Base-by-base conservation (phyloP, 2,113 vertebrate species). In the Tor tambroides region DNA sequence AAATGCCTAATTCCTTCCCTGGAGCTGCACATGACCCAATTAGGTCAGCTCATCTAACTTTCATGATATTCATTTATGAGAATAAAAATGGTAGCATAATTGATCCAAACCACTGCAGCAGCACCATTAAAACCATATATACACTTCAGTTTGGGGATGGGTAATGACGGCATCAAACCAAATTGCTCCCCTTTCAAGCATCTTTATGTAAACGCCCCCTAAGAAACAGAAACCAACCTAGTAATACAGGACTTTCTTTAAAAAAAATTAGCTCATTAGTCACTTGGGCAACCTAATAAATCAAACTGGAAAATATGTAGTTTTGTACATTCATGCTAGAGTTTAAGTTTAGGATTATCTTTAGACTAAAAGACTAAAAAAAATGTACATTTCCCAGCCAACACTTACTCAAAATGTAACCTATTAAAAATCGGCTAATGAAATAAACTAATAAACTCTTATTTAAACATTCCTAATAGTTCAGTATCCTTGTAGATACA, bases 21-120 rank as follows among this genome's bases (percentile, higher is more conserved):
- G 67, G 41, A 83, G 63, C 65, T 74, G 43, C 5, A 28, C 35
- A 86, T 71, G 61, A 82, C 63, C 74, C n/a, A 51, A 69, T 84
- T 87, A 67, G 19, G 32, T 54, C 59, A 69, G 65, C 79, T 59
- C 26, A 38, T 49, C 56, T 19, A 15, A 80, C 46, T 26, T 75
- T 89, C 23, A 74, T 54, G 28, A 74, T 51, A 63, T 26, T 79
- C 32, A 61, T 82, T 77, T 43, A 71, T 8, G 14, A 46, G n/a
- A 77, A 88, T 54, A 74, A 59, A 71, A 49, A 49, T 28, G 49
- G 23, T 5, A 63, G 43, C 19, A 28, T n/a, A 23, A 78, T 17
- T 54, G 30, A 84, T 54, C 12, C 61, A 28, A 86, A 80, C 49
- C 32, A 80, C 54, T 8, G 43, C 11, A 69, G n/a, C 1, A 41